Conservation (phyloP, 92 coral and sea anemone species). For the Porites cylindrica region DNA sequence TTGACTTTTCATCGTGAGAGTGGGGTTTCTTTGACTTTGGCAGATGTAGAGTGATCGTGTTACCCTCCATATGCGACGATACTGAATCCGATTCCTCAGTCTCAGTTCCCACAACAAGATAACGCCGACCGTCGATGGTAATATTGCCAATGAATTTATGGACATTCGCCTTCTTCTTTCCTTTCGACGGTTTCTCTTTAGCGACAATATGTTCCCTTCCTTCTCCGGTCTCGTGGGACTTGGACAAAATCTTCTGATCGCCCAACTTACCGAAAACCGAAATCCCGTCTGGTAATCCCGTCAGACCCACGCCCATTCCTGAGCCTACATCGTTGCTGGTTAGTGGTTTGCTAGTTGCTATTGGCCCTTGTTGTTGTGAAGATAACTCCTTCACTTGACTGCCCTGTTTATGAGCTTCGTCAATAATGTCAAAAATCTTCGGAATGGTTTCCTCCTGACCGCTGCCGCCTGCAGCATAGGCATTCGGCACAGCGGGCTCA, state of each 20-base stretch:
- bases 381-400: conserved; percentile 57
- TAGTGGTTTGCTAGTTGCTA: conserved; percentile 99
- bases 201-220: conserved; percentile 66
- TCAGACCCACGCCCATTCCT: conserved; percentile 93
- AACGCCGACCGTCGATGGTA: conserved; percentile 92
- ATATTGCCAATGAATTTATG: conserved; percentile 98
- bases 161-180: conserved; percentile 31
- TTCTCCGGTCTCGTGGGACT: conserved; percentile 48
- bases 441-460: conserved; percentile 84
- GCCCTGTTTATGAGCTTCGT: conserved; percentile 83
- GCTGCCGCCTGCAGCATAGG: conserved; percentile 57
- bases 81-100: conserved; percentile 83
- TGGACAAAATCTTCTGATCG: conserved; percentile 63
- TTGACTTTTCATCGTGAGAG: conserved; percentile 39
- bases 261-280: conserved; percentile 92
- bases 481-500: conserved; percentile 63
- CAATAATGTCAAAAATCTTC: conserved; percentile 95
- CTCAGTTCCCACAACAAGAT: conserved; percentile 92
- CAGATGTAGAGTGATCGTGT: conserved; percentile 78
- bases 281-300: conserved; percentile 81
- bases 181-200: conserved; percentile 24
- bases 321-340: conserved; percentile 95
- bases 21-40: conserved; percentile 68
- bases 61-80: conserved; percentile 77
- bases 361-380: conserved; percentile 83